These are phyloP conservation scores for Daubentonia madagascariensis DNA, from an alignment of 2,113 vertebrate genomes.

Conservation along the genomic window DNA sequence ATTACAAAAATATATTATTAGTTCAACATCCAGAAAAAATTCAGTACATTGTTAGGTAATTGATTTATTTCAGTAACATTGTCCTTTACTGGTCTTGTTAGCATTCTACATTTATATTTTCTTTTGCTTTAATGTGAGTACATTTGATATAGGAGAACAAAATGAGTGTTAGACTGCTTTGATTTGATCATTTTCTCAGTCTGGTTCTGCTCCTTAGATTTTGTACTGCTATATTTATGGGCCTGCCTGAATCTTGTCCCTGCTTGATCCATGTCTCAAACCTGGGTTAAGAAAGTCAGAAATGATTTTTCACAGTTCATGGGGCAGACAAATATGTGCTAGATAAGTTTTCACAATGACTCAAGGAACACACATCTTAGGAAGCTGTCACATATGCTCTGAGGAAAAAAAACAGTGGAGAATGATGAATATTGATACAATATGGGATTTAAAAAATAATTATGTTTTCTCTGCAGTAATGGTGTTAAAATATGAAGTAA, in stretches of 20 bases:
- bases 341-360: slow-evolving; percentile 40
- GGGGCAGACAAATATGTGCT: slow-evolving; percentile 26
- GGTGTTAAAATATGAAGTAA: background rate
- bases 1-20: background rate
- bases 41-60: background rate
- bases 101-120: background rate
- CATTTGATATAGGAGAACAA: background rate
- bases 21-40: background rate
- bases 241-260: background rate
- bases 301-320: slow-evolving; percentile 63
- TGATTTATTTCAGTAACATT: background rate
- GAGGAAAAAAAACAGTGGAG: background rate
- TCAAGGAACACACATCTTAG: background rate
- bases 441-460: background rate
- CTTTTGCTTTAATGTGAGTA: background rate
- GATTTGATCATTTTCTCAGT: background rate
- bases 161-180: background rate
- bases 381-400: background rate
- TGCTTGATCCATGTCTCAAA: slow-evolving; percentile 27
- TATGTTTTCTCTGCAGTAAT: background rate
- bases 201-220: background rate
- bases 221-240: background rate
- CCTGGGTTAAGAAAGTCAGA: slow-evolving; percentile 42
- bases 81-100: background rate
- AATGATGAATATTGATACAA: background rate